These are phyloP conservation scores for Oxytorus armatus DNA, from an alignment of 2,888 invertebrate genomes.

Conservation along the genomic window DNA sequence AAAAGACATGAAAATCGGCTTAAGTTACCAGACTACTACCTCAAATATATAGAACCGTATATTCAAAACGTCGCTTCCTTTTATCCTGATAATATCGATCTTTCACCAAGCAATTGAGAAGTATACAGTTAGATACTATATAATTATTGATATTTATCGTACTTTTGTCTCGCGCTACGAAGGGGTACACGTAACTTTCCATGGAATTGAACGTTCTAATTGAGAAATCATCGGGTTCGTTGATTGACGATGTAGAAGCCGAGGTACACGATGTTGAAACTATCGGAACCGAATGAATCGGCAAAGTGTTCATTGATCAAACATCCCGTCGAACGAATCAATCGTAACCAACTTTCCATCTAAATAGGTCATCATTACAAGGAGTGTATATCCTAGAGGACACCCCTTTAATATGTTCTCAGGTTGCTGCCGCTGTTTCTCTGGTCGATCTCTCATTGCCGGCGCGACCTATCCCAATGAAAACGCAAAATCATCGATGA, in stretches of 20 bases:
- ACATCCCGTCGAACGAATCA: constrained; percentile 42
- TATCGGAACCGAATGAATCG: constrained; percentile 31
- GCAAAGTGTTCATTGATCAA: constrained; percentile 39
- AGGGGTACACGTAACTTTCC: constrained; percentile 15
- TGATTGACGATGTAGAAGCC: constrained; percentile 15
- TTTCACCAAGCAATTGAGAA: constrained; percentile 24
- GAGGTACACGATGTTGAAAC: neutral
- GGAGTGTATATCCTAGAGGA: constrained; percentile 14
- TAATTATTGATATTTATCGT: constrained; percentile 9
- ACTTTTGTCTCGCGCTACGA: constrained; percentile 15
- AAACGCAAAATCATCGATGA: constrained; percentile 70
- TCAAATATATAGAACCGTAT: constrained; percentile 34
- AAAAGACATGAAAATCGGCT: too few relatives aligned
- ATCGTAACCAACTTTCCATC: constrained; percentile 45
- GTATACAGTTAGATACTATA: neutral
- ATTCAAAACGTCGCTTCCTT: constrained; percentile 17
- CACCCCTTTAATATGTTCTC: constrained; percentile 43
- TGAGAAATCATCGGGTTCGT: constrained; percentile 27
- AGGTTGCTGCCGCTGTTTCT: constrained; percentile 29
- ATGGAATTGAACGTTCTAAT: constrained; percentile 41
- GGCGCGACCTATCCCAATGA: constrained; percentile 71
- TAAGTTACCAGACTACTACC: constrained; percentile 12
- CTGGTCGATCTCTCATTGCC: constrained; percentile 40
- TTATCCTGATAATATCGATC: constrained; percentile 40
- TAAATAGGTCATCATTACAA: constrained; percentile 61